Percentiles rank a stretch among this genome's conserved stretches.
These are phyloP conservation scores for Anolis sagrei DNA, from an alignment of 2,113 vertebrate genomes.

Conservation along the genomic window DNA sequence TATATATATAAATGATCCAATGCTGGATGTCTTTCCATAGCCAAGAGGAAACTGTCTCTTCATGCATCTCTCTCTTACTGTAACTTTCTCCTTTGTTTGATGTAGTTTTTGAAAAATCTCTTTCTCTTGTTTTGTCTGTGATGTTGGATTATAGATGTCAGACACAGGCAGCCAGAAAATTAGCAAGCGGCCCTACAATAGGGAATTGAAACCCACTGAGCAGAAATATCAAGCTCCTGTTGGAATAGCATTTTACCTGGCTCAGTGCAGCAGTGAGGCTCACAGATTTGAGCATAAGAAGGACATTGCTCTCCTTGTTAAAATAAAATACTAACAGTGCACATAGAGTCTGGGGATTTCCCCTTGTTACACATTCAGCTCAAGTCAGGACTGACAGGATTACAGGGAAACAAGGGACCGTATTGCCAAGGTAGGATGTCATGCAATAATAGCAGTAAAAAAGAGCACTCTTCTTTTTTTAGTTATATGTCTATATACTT, in stretches of 20 bases:
- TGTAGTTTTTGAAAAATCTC: not conserved
- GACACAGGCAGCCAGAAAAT: constrained; percentile 9
- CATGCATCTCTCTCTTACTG: not conserved
- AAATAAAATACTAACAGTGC: constrained; percentile 11
- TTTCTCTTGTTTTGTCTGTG: not conserved
- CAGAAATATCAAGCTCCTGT: constrained; percentile 11
- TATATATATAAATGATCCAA: not conserved
- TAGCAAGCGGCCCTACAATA: not conserved
- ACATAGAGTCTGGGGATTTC: not conserved
- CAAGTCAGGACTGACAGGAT: not conserved
- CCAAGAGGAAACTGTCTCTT: not conserved
- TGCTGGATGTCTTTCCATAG: not conserved
- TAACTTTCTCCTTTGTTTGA: not conserved
- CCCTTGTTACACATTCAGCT: not conserved
- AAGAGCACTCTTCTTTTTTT: not conserved
- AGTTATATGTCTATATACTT: not conserved
- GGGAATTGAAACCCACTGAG: constrained; percentile 29
- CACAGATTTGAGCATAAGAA: not conserved
- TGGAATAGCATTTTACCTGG: constrained; percentile 24
- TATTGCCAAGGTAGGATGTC: not conserved
- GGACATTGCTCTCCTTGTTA: not conserved
- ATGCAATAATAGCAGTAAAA: not conserved
- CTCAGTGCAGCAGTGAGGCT: not conserved
- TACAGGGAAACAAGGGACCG: rapidly evolving
- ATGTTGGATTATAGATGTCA: constrained; percentile 18